Base-by-base conservation (phyloP, 2,888 invertebrate species). In the Calephelis perditalis region DNA sequence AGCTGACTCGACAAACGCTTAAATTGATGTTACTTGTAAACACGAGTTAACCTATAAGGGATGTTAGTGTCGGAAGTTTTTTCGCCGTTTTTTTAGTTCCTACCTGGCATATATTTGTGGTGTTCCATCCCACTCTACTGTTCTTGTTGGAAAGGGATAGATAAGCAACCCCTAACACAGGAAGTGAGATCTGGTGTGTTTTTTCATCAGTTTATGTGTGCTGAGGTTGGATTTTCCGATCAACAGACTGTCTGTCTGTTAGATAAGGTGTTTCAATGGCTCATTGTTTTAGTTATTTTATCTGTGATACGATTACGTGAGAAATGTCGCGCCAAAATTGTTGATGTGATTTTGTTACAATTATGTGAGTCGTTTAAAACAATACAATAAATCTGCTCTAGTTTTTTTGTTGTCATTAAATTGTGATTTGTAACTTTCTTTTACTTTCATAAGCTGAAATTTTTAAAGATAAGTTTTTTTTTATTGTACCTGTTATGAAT, bases 171-270 rank as follows among this genome's bases (percentile, higher is more conserved):
- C 80, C 78, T 76, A 76, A 74, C 73, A 67, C 88, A 90, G 90
- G 90, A 89, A 87, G 89, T 89, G 78, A 84, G 86, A 88, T 88
- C 90, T 90, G 89, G 84, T 84, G 77, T 82, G 75, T 84, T 86
- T 89, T 86, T 83, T 79, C 76, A 75, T 67, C 76, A 76, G 68
- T 78, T 79, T 83, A 82, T 86, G 83, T 84, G 79, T 81, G 81
- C 81, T 77, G 81, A 82, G 84, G 80, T 80, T 77, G 72, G 73
- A 73, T 80, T 82, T 79, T 81, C 79, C 76, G 76, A 71, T 73
- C 69, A 73, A 78, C 79, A 81, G 81, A 80, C 82, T 73, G 71
- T 74, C 76, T 74, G 79, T 80, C 81, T 77, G 65, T 69, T 70
- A 81, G 82, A 86, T 85, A 85, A 84, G 77, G 70, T 71, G 37